Percentiles rank a stretch among this genome's conserved stretches.
Conservation (phyloP, 2,113 vertebrate genomes). For the Rhagologus leucostigma region DNA sequence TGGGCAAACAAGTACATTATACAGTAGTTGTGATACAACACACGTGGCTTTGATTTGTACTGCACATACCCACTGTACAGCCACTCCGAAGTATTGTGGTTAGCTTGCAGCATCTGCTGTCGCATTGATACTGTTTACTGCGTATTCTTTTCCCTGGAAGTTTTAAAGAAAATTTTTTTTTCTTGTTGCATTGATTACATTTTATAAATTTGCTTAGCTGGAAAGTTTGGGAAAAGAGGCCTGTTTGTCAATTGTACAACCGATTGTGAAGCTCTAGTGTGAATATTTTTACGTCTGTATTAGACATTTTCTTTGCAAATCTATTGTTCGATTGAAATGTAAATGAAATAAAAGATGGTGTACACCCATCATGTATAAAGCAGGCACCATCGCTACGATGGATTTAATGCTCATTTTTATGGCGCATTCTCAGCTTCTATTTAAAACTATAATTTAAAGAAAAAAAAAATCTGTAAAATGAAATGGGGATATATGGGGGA, state of each 20-base stretch:
- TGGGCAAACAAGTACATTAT: conserved; percentile 88
- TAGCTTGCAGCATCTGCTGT: conserved; percentile 91
- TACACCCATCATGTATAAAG: conserved; percentile 98
- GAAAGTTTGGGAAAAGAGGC: conserved; percentile 85
- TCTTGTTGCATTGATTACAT: conserved; percentile 85
- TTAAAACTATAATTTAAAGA: conserved; percentile 87
- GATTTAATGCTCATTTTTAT: conserved; percentile 95
- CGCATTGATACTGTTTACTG: conserved; percentile 86
- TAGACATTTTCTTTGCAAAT: conserved; percentile 99
- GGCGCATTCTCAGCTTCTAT: conserved; percentile 90
- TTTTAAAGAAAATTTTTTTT: conserved; percentile 77
- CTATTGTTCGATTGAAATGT: conserved; percentile 99
- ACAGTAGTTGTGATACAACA: conserved; percentile 99
- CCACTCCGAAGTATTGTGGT: conserved; percentile 91
- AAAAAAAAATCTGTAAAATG: conserved; percentile 87
- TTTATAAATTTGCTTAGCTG: conserved; percentile 86
- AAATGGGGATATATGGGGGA: conserved; percentile 85
- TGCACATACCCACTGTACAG: conserved; percentile 96
- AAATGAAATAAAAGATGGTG: conserved; percentile 97
- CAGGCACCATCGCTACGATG: conserved; percentile 97
- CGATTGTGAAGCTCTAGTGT: conserved; percentile 92
- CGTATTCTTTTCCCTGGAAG: conserved; percentile 89
- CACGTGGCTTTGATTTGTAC: conserved; percentile 90
- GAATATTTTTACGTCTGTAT: conserved; percentile 99
- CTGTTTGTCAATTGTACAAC: conserved; percentile 92